Percentiles rank a stretch among this genome's conserved stretches.
These are phyloP conservation scores for Diarsia mendica DNA, from an alignment of 2,888 invertebrate species.

Conservation along the genomic window DNA sequence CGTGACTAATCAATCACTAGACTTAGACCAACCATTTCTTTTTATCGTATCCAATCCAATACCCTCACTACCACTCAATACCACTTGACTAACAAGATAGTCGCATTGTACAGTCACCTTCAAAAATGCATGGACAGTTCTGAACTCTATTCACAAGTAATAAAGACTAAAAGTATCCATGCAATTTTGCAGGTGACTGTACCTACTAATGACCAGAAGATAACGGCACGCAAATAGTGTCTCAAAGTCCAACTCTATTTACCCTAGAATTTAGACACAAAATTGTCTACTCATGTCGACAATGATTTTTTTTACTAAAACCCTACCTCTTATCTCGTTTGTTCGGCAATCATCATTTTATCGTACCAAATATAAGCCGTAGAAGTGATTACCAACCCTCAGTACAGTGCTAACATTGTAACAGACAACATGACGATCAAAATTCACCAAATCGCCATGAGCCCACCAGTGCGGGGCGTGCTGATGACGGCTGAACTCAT, in stretches of 20 bases:
- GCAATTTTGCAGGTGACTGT: too few species aligned
- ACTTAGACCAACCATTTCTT: too few species aligned
- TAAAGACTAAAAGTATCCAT: too few species aligned
- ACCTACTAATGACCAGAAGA: neutral
- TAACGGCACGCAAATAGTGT: neutral
- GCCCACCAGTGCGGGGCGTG: constrained; percentile 71
- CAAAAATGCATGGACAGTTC: too few species aligned
- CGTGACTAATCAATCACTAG: too few species aligned
- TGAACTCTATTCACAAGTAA: too few species aligned
- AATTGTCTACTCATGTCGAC: constrained; percentile 1
- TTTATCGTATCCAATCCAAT: too few species aligned
- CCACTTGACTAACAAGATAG: neutral
- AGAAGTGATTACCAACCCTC: neutral
- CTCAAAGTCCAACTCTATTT: neutral
- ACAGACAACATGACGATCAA: constrained; percentile 68
- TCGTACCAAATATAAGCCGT: constrained; percentile 25
- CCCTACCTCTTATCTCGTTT: constrained; percentile 16
- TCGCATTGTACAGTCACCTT: too few species aligned
- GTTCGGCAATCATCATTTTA: neutral
- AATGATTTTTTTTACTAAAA: constrained; percentile 9
- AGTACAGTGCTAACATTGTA: constrained; percentile 17
- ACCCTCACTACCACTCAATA: too few species aligned
- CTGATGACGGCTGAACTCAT: constrained; percentile 71
- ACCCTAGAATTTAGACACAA: neutral
- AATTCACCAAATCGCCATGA: constrained; percentile 68